These are phyloP conservation scores for Sesia apiformis DNA, from an alignment of 2,888 invertebrate species.

Conservation along the genomic window DNA sequence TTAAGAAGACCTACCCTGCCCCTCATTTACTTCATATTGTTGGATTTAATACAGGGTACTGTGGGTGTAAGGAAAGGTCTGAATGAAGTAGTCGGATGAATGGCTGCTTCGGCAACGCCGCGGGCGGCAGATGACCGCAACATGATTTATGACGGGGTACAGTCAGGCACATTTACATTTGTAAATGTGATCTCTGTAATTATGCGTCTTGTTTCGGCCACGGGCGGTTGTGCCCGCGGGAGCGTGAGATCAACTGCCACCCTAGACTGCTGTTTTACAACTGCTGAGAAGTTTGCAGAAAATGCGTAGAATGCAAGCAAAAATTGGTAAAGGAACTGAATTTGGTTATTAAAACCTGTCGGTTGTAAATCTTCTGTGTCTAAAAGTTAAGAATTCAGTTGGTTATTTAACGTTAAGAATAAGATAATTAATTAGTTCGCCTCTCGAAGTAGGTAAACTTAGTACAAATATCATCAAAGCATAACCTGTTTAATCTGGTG, in stretches of 20 bases:
- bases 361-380: too few species aligned
- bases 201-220: conserved; percentile 57
- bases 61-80: conserved; percentile 9
- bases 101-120: conserved; percentile 48
- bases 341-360: too few species aligned
- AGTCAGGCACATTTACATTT: conserved; percentile 55
- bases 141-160: conserved; percentile 60
- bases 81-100: conserved; percentile 13
- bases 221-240: conserved; percentile 25
- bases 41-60: not conserved
- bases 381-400: too few species aligned
- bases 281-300: not conserved
- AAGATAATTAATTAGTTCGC: too few species aligned
- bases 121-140: conserved; percentile 70
- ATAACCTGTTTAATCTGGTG: too few species aligned
- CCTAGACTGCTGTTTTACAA: not conserved
- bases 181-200: conserved; percentile 68
- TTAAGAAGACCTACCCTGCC: not conserved
- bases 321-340: not conserved
- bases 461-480: too few species aligned
- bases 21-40: not conserved
- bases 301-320: not conserved
- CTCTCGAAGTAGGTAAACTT: too few species aligned
- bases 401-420: too few species aligned
- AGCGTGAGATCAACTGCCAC: not conserved